These are phyloP conservation scores for Pachyrhynchus sulphureomaculatus DNA, from an alignment of 1,140 invertebrate species.

Conservation along the genomic window DNA sequence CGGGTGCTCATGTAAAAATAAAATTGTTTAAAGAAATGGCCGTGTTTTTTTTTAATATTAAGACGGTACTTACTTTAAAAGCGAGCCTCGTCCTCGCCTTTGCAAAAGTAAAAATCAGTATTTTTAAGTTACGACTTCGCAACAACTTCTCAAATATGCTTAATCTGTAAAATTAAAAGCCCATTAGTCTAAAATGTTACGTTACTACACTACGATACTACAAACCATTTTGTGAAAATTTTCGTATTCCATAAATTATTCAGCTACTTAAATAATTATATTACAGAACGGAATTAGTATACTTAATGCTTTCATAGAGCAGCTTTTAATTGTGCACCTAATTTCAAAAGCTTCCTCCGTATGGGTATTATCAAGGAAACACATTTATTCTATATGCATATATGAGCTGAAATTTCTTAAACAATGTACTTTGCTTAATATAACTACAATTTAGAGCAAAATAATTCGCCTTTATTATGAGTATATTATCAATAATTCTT, in stretches of 20 bases:
- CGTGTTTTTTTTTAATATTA: no score
- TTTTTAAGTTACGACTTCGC: no score
- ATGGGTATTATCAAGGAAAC: conserved; percentile 25
- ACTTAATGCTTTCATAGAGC: conserved; percentile 14
- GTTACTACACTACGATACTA: no score
- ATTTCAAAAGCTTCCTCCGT: conserved; percentile 5
- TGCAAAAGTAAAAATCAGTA: no score
- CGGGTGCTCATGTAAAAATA: no score
- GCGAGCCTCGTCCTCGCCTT: no score
- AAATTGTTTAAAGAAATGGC: no score
- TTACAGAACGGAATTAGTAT: conserved; percentile 16
- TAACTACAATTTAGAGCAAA: conserved; percentile 6
- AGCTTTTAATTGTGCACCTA: conserved; percentile 22
- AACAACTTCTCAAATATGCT: no score
- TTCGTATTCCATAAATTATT: conserved; percentile 6
- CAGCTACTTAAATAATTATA: conserved; percentile 16
- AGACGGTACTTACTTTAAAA: no score
- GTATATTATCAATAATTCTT: background rate
- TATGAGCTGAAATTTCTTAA: conserved; percentile 17
- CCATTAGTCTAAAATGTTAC: no score
- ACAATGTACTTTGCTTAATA: conserved; percentile 15
- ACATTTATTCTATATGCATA: conserved; percentile 27
- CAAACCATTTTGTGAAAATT: background rate
- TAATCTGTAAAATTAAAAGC: no score
- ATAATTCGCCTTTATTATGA: background rate